A percentile compares a stretch with the other conserved stretches of the same genome.
These are phyloP conservation scores for Delia radicum DNA, from an alignment of 1,140 invertebrate genomes.

Conservation along the genomic window DNA sequence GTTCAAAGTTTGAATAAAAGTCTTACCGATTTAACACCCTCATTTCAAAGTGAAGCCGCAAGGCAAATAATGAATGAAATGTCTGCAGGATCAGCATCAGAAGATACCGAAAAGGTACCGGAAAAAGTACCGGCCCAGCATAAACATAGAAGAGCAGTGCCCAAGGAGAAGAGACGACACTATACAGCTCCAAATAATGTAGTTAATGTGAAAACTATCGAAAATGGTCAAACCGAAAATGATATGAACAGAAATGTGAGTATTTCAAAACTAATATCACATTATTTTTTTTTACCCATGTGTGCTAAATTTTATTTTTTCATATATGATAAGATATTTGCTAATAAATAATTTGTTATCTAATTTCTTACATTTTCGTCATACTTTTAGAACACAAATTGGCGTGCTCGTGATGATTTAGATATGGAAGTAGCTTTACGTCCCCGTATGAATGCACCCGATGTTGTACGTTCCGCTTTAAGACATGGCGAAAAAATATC, in stretches of 20 bases:
- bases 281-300: neutral
- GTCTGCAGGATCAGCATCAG: constrained; percentile 60
- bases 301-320: neutral
- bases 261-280: neutral
- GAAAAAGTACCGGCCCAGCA: constrained; percentile 54
- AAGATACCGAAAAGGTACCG: constrained; percentile 52
- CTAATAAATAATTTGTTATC: neutral
- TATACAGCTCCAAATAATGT: constrained; percentile 79
- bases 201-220: constrained; percentile 61
- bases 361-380: constrained; percentile 28
- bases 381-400: constrained; percentile 58
- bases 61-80: constrained; percentile 83
- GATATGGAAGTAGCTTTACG: constrained; percentile 79
- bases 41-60: constrained; percentile 83
- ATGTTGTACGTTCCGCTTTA: constrained; percentile 79
- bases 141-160: constrained; percentile 65
- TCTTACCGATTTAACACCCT: constrained; percentile 59
- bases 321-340: neutral
- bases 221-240: constrained; percentile 60
- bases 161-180: constrained; percentile 79
- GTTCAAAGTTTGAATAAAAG: constrained; percentile 56
- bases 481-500: constrained; percentile 60
- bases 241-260: constrained; percentile 61
- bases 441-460: constrained; percentile 72
- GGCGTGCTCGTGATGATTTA: constrained; percentile 77